Conservation (phyloP, 2,113 vertebrate genomes). For the Corvus moneduloides region DNA sequence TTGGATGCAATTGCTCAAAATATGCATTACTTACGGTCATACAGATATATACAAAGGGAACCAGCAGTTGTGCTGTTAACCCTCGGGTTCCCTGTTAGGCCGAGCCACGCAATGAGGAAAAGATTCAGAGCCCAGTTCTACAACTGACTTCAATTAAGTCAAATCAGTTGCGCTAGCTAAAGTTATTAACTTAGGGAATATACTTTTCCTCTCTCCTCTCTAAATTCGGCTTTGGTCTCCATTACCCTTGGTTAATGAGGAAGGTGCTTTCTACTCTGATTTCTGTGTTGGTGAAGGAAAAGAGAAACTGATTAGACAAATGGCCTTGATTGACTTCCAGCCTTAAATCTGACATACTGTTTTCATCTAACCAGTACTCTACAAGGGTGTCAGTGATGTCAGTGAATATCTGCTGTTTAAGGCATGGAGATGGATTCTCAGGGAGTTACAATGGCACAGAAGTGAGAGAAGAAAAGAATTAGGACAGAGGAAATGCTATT, state of each 20-base stretch:
- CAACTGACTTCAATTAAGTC: background rate
- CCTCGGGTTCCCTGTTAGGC: background rate
- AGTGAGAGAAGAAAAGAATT: background rate
- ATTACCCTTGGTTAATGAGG: background rate
- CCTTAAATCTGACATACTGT: background rate
- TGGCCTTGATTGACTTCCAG: background rate
- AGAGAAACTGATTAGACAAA: background rate
- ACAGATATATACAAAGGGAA: conserved; percentile 26
- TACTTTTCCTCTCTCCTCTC: background rate
- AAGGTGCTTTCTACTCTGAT: background rate
- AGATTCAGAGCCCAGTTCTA: background rate
- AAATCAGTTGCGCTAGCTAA: background rate
- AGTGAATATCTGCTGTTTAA: background rate
- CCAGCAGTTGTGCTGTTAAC: conserved; percentile 35
- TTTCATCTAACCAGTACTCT: background rate
- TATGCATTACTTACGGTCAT: conserved; percentile 40
- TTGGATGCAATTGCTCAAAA: conserved; percentile 46
- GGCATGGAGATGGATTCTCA: background rate
- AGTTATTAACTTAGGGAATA: background rate
- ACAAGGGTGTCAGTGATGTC: background rate
- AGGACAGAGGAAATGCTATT: background rate
- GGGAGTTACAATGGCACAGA: background rate
- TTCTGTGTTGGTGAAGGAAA: background rate
- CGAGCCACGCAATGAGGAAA: background rate
- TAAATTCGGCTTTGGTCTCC: background rate